Evolutionary conservation across 2,888 invertebrate species (phyloP).

Genomic region (Mechanitis mazaeus): DNA sequence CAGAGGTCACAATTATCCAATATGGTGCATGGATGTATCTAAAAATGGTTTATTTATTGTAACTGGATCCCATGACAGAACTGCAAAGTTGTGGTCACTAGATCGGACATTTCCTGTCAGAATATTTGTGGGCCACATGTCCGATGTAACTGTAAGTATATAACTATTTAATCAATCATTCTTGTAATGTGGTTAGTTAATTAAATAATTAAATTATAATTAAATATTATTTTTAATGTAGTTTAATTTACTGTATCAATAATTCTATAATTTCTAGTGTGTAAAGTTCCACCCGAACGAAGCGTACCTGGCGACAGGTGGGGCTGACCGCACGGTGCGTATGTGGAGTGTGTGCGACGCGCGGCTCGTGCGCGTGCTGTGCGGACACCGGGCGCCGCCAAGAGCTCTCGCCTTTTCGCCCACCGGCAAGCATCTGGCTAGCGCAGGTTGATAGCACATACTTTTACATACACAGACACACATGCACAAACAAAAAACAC

Average conservation of each 20-base stretch:
- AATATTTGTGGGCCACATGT: conserved; percentile 91
- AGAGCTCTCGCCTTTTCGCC: conserved; percentile 89
- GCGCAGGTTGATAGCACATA: conserved; percentile 78
- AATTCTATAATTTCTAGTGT: conserved; percentile 65
- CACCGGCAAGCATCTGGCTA: conserved; percentile 88
- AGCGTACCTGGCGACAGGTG: conserved; percentile 91
- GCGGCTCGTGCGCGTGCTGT: conserved; percentile 86
- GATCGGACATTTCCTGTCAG: conserved; percentile 89
- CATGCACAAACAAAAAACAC: not conserved
- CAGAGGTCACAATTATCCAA: conserved; percentile 90
- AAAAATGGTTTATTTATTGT: conserved; percentile 81
- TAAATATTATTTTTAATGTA: not conserved
- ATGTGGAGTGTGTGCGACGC: conserved; percentile 92
- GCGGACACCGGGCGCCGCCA: conserved; percentile 85
- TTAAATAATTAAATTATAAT: not conserved
- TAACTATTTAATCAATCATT: not conserved
- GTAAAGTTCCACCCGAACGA: conserved; percentile 96
- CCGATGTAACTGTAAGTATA: conserved; percentile 87
- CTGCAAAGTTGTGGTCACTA: conserved; percentile 87
- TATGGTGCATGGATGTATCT: conserved; percentile 90
- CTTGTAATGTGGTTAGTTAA: not conserved
- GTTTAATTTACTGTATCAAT: not conserved
- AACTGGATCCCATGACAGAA: conserved; percentile 88
- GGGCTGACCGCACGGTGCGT: conserved; percentile 91
- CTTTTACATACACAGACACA: not conserved